Conservation (phyloP, 2,113 vertebrate species). For the Bungarus multicinctus region DNA sequence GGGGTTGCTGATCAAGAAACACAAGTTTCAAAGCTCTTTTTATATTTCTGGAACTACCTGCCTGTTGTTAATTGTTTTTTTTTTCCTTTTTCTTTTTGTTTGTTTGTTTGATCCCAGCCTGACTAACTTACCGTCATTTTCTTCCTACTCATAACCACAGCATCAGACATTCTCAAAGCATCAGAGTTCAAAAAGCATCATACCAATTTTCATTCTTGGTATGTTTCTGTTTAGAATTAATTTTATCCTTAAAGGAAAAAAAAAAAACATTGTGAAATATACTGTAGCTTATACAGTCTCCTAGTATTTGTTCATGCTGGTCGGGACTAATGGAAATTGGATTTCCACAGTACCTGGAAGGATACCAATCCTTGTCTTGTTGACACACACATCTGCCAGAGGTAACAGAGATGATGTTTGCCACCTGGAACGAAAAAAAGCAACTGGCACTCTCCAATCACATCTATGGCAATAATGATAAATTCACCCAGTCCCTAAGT, state of each 20-base stretch:
- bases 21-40: neutral
- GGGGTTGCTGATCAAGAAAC: neutral
- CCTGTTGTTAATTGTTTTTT: neutral
- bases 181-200: neutral
- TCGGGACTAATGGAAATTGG: neutral
- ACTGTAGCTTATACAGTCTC: neutral
- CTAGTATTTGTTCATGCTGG: neutral
- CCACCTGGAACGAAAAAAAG: neutral
- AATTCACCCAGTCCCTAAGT: neutral
- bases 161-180: neutral
- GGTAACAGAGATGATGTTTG: neutral
- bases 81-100: neutral
- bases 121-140: neutral
- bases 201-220: rapidly evolving
- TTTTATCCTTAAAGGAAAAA: neutral
- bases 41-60: neutral
- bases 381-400: neutral
- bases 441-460: neutral
- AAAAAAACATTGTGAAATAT: neutral
- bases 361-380: neutral
- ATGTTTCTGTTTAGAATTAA: constrained; percentile 2
- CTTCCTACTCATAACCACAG: neutral
- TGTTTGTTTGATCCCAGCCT: neutral
- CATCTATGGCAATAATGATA: neutral
- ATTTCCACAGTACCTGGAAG: neutral